Evolutionary conservation across 2,797 vertebrate genomes (phyloP).

Genomic region (Aplochiton taeniatus): DNA sequence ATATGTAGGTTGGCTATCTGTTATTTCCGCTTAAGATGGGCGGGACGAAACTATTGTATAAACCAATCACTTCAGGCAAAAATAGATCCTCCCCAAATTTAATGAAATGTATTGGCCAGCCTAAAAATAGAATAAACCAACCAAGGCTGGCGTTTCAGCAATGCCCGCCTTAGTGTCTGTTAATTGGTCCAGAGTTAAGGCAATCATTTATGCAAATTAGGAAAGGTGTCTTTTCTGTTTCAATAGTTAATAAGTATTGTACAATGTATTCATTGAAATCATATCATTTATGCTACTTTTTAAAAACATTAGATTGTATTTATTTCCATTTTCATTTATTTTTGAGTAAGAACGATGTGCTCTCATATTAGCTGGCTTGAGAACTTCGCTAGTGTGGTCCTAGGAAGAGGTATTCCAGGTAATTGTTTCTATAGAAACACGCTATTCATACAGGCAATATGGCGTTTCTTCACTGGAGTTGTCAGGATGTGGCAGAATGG

Average conservation of each 20-base stretch:
- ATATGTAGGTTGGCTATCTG: neutral
- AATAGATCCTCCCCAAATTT: conserved; percentile 42
- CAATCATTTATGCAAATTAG: neutral
- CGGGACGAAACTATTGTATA: conserved; percentile 1
- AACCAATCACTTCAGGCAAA: conserved; percentile 47
- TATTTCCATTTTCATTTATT: too few relatives aligned
- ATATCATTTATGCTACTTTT: too few relatives aligned
- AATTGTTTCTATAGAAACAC: conserved; percentile 73
- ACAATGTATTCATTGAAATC: too few relatives aligned
- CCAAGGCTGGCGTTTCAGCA: neutral
- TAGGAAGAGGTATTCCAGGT: conserved; percentile 15
- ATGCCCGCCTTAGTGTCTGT: neutral
- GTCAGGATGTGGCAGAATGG: conserved; percentile 82
- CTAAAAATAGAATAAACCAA: conserved; percentile 10
- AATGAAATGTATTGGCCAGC: conserved; percentile 48
- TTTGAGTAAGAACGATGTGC: too few relatives aligned
- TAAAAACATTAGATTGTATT: too few relatives aligned
- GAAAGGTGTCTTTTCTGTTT: too few relatives aligned
- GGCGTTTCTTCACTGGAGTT: conserved; percentile 78
- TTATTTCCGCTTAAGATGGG: conserved; percentile 19
- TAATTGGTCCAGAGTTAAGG: conserved; percentile 8
- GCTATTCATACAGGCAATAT: conserved; percentile 44
- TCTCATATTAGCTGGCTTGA: too few relatives aligned
- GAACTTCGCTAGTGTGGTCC: too few relatives aligned
- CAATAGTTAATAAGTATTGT: too few relatives aligned